Evolutionary conservation across 1,140 invertebrate genomes (phyloP).

Genomic region (Drosophila truncata): DNA sequence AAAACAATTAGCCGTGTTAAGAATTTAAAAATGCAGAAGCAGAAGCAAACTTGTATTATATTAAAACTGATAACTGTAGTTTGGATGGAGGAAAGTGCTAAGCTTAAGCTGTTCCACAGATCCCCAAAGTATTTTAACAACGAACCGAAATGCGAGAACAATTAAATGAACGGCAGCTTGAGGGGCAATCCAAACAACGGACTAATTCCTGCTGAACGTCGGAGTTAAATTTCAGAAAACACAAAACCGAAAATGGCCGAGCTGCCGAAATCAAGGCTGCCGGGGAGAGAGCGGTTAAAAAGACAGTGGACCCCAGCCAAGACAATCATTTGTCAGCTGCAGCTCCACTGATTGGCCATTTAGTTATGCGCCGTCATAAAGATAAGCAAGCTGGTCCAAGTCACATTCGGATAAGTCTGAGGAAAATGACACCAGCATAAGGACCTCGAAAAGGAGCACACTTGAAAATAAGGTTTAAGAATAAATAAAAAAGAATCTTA

Average conservation of each 20-base stretch:
- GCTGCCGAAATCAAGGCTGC: constrained; percentile 24
- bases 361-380: constrained; percentile 78
- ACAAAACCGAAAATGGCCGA: constrained; percentile 27
- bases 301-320: constrained; percentile 9
- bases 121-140: background rate
- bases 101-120: background rate
- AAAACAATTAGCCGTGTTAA: background rate
- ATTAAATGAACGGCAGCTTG: constrained; percentile 21
- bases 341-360: constrained; percentile 71
- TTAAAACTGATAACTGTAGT: background rate
- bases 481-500: background rate
- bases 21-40: background rate
- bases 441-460: constrained; percentile 1
- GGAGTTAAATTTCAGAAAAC: constrained; percentile 32
- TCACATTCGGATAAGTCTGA: constrained; percentile 46
- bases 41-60: background rate
- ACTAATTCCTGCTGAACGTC: constrained; percentile 29
- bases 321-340: constrained; percentile 67
- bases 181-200: constrained; percentile 22
- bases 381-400: constrained; percentile 63
- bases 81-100: background rate
- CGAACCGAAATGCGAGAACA: constrained; percentile 16
- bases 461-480: background rate
- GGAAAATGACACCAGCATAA: constrained; percentile 27
- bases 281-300: constrained; percentile 7